Conservation (phyloP, 2,113 vertebrate genomes). For the Cryptotis parvus region DNA sequence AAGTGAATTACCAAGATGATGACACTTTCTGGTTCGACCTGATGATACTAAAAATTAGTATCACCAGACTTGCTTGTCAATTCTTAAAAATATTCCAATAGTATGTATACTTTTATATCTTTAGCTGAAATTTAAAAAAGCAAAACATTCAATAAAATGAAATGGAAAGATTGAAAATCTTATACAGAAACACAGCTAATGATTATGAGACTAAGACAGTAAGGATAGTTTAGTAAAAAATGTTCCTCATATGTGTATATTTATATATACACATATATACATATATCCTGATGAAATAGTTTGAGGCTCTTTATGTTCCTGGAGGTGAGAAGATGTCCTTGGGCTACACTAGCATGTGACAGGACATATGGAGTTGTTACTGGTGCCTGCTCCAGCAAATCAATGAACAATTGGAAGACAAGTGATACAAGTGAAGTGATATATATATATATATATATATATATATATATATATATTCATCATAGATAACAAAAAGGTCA, state of each 20-base stretch:
- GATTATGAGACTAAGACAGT: neutral
- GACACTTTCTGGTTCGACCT: neutral
- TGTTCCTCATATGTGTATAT: too few relatives aligned
- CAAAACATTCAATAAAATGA: neutral
- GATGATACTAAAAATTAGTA: neutral
- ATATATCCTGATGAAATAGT: too few relatives aligned
- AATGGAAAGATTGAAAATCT: neutral
- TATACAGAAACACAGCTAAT: neutral
- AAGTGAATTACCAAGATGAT: neutral
- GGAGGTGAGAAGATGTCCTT: too few relatives aligned
- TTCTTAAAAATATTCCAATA: neutral
- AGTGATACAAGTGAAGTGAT: too few relatives aligned
- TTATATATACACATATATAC: too few relatives aligned
- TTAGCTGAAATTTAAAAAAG: constrained; percentile 45
- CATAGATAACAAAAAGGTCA: neutral
- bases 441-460: too few relatives aligned
- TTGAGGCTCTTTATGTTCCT: too few relatives aligned
- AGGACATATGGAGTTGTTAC: too few relatives aligned
- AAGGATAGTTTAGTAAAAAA: neutral
- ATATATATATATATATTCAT: too few relatives aligned
- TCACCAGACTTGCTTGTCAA: neutral
- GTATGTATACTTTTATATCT: neutral
- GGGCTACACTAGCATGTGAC: too few relatives aligned
- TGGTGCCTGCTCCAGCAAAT: too few relatives aligned
- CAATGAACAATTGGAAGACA: too few relatives aligned